phyloP scores from a whole-genome alignment of 2,888 invertebrate genomes.

The Leucozona laternaria region DNA sequence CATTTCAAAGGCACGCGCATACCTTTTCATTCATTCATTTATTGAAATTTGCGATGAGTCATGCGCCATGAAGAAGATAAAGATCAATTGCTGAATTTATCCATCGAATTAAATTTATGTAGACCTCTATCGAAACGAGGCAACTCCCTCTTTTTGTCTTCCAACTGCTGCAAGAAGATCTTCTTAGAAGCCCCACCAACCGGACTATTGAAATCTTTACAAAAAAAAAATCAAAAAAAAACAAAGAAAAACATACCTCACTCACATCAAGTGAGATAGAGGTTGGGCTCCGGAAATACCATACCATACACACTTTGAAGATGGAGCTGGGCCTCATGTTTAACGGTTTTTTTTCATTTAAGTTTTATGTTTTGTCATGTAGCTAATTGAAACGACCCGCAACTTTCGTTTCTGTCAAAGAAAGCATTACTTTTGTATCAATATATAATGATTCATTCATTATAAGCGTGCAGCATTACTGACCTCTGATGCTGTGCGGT shows the following conservation, averaged over 20 bases:
- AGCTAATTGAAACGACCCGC: conserved; percentile 50
- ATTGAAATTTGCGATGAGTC: conserved; percentile 65
- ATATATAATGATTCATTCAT: conserved; percentile 45
- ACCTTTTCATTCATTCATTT: conserved; percentile 58
- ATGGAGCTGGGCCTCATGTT: conserved; percentile 16
- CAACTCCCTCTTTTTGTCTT: conserved; percentile 40
- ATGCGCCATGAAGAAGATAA: conserved; percentile 43
- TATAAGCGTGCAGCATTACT: conserved; percentile 46
- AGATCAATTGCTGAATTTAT: conserved; percentile 71
- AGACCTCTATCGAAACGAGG: conserved; percentile 40
- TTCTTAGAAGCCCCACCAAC: conserved; percentile 30
- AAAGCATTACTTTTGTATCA: conserved; percentile 48
- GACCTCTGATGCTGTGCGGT: conserved; percentile 42
- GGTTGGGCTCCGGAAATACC: conserved; percentile 67
- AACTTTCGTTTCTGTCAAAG: conserved; percentile 66
- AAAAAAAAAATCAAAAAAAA: conserved; percentile 8
- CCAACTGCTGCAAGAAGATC: conserved; percentile 3
- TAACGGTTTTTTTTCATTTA: conserved; percentile 24
- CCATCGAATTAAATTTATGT: conserved; percentile 71
- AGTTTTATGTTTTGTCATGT: conserved; percentile 18
- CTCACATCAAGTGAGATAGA: neutral
- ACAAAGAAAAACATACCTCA: conserved; percentile 26
- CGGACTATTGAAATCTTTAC: conserved; percentile 31
- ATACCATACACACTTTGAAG: conserved; percentile 14
- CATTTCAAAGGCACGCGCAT: conserved; percentile 54